phyloP scores from a whole-genome alignment of 2,797 vertebrate species.

The Babyrousa celebensis region DNA sequence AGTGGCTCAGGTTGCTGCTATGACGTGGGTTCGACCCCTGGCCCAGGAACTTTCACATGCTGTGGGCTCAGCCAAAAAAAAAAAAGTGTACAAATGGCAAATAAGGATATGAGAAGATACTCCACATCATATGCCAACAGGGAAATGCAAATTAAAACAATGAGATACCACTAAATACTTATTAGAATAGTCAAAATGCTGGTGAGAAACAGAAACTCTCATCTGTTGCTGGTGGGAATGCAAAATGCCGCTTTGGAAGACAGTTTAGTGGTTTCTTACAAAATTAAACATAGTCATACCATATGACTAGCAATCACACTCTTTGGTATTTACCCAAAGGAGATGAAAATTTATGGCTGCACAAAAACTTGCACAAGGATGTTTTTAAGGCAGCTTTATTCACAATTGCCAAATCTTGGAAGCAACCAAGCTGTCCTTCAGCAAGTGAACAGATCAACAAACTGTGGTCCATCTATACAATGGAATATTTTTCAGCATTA shows the following conservation, averaged over 20 bases:
- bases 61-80: no score
- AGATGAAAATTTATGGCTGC: background rate
- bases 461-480: background rate
- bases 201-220: background rate
- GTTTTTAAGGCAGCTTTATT: background rate
- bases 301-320: background rate
- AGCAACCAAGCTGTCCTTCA: background rate
- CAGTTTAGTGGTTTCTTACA: background rate
- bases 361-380: background rate
- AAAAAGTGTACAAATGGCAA: background rate
- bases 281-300: background rate
- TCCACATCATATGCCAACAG: background rate
- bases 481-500: background rate
- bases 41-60: no score
- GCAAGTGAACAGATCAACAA: background rate
- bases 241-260: background rate
- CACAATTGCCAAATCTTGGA: background rate
- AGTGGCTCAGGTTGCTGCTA: no score
- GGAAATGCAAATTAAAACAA: constrained; percentile 39
- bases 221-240: background rate
- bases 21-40: no score
- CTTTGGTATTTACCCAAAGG: background rate
- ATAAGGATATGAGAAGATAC: background rate
- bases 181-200: background rate
- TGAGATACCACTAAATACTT: background rate